Evolutionary conservation across 2,113 vertebrate genomes (phyloP), one percentile per base, ranked within the genome.

Genomic region (Cynoglossus semilaevis): DNA sequence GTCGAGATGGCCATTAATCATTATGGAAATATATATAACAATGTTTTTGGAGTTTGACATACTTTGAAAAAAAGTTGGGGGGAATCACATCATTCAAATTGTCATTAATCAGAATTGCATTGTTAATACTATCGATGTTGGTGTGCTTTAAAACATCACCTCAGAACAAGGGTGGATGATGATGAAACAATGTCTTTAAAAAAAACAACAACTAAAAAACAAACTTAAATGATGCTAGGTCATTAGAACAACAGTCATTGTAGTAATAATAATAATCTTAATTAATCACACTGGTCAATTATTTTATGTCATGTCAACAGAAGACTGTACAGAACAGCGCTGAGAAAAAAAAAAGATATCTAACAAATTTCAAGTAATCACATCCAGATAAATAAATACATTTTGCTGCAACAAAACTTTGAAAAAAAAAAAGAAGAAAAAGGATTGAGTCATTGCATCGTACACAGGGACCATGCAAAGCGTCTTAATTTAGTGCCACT

Each of bases 311-410:
- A 81, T 82, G 75, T 75, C 59, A 77, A 81, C 67, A 63, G 51
- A 76, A 74, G 82, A 73, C 71, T 79, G 56, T 77, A 76, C 61
- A 66, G 65, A 86, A 90, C 88, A 89, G 88, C 83, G 67, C 86
- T 50, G 77, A 82, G 55, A 82, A 76, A 73, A 29, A 29, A 29
- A 29, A 29, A 81, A 71, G 7, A 52, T 71, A 74, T 74, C 75
- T 68, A 77, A 67, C 11, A 76, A 67, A 68, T 72, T 92, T 91
- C 90, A 92, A 92, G 91, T 91, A 89, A 88, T 91, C 73, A 84
- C 77, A 89, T 89, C 83, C 75, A 81, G 84, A 89, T 88, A 88
- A 91, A 91, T 92, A 90, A 90, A 91, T 89, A 89, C 54, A 88
- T 73, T 76, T 86, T 76, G 76, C 74, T 83, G 83, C 82, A 90